Conservation (phyloP, 2,797 vertebrate species). For the Periophthalmus magnuspinnatus region DNA sequence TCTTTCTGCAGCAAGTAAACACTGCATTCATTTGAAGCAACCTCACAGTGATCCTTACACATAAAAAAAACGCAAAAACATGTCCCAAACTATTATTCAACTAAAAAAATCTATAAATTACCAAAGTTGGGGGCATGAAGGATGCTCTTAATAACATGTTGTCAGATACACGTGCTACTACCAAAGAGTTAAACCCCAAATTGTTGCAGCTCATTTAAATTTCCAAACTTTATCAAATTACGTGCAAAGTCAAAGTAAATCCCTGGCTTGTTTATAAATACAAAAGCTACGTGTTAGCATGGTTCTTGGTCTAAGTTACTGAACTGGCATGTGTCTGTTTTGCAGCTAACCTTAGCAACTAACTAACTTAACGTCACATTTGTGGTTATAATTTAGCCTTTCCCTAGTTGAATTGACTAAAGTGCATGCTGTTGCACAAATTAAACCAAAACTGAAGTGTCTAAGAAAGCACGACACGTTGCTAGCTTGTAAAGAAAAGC, state of each 20-base stretch:
- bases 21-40: background rate
- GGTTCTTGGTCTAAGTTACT: slow-evolving; percentile 40
- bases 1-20: background rate
- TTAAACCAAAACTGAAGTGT: slow-evolving; percentile 7
- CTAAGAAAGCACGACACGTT: background rate
- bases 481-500: background rate
- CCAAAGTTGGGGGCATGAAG: slow-evolving; percentile 15
- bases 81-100: background rate
- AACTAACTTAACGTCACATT: slow-evolving; percentile 62
- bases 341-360: slow-evolving; percentile 61
- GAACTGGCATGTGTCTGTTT: slow-evolving; percentile 46
- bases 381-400: slow-evolving; percentile 21
- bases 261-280: slow-evolving; percentile 7
- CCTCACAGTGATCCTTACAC: slow-evolving; percentile 56
- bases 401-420: background rate
- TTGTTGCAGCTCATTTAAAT: slow-evolving; percentile 31
- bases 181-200: slow-evolving; percentile 28
- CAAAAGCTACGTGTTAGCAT: slow-evolving; percentile 48
- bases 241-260: background rate
- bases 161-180: slow-evolving; percentile 38
- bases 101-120: background rate
- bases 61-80: slow-evolving; percentile 46
- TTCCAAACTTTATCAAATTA: slow-evolving; percentile 29
- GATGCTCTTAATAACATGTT: slow-evolving; percentile 22
- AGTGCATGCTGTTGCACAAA: slow-evolving; percentile 40